Conservation (phyloP, 2,888 invertebrate genomes). For the Lycaena phlaeas region DNA sequence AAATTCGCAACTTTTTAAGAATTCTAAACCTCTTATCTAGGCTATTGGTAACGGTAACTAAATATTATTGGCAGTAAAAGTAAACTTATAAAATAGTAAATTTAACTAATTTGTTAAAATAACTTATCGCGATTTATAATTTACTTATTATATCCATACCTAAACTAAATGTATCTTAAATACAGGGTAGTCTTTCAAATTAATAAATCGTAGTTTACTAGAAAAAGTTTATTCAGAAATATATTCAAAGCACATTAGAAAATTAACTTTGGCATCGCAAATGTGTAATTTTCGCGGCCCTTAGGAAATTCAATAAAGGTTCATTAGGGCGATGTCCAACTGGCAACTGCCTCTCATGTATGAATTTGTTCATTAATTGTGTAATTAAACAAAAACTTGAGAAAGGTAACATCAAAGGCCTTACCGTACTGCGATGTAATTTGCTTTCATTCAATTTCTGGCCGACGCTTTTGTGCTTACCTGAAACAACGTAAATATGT, state of each 20-base stretch:
- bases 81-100: no score
- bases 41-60: background rate
- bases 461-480: constrained; percentile 7
- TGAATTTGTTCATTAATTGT: constrained; percentile 19
- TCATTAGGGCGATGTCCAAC: constrained; percentile 31
- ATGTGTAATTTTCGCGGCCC: constrained; percentile 19
- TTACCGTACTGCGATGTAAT: constrained; percentile 13
- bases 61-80: background rate
- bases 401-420: constrained; percentile 12
- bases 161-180: no score
- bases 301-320: constrained; percentile 26
- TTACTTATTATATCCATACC: no score
- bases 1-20: background rate
- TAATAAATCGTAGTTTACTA: no score
- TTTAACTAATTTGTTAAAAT: no score
- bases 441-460: constrained; percentile 10
- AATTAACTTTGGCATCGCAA: background rate
- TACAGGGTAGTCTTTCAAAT: no score
- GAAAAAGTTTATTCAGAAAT: no score
- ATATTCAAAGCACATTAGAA: no score
- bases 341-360: constrained; percentile 17
- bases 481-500: constrained; percentile 8
- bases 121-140: no score
- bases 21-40: background rate
- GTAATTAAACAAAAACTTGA: constrained; percentile 18